Percentiles rank a stretch among this genome's conserved stretches.
Conservation (phyloP, 2,113 vertebrate genomes). For the Ophthalmolycus amberensis region DNA sequence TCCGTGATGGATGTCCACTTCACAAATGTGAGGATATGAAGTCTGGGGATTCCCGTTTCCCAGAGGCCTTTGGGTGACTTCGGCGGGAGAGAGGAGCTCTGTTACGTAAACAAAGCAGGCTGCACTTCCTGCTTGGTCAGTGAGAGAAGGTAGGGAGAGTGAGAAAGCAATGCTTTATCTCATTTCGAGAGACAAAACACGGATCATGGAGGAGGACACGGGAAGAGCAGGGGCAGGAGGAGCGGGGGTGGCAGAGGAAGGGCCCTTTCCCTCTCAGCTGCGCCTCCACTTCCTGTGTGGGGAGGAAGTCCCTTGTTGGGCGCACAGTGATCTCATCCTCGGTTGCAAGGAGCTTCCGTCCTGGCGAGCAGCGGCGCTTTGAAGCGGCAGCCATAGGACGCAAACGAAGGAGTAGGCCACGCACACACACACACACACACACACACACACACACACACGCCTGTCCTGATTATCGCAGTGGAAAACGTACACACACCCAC, state of each 20-base stretch:
- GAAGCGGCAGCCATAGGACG: constrained; percentile 60
- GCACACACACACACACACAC: constrained; percentile 11
- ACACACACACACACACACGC: constrained; percentile 58
- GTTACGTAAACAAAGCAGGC: constrained; percentile 76
- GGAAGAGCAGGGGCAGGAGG: constrained; percentile 50
- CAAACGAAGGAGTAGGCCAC: constrained; percentile 23
- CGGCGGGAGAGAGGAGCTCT: constrained; percentile 64
- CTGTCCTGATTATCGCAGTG: constrained; percentile 74
- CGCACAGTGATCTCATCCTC: constrained; percentile 74
- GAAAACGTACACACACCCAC: constrained; percentile 82
- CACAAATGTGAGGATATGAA: constrained; percentile 72
- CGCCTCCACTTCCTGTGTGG: constrained; percentile 75
- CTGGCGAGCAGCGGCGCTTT: constrained; percentile 61
- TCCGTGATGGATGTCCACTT: constrained; percentile 76
- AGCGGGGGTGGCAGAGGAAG: constrained; percentile 68
- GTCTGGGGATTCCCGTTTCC: constrained; percentile 79
- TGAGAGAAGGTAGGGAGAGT: constrained; percentile 32
- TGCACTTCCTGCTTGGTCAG: constrained; percentile 67
- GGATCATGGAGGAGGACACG: constrained; percentile 70
- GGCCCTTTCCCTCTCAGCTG: constrained; percentile 81
- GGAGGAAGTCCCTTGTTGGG: constrained; percentile 79
- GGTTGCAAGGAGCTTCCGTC: constrained; percentile 67
- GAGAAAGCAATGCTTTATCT: constrained; percentile 56
- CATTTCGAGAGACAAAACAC: constrained; percentile 76
- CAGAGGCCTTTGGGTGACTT: constrained; percentile 72